Percentiles rank a stretch among this genome's conserved stretches.
phyloP scores from a whole-genome alignment of 2,797 vertebrate species.

The Mastacembelus armatus region DNA sequence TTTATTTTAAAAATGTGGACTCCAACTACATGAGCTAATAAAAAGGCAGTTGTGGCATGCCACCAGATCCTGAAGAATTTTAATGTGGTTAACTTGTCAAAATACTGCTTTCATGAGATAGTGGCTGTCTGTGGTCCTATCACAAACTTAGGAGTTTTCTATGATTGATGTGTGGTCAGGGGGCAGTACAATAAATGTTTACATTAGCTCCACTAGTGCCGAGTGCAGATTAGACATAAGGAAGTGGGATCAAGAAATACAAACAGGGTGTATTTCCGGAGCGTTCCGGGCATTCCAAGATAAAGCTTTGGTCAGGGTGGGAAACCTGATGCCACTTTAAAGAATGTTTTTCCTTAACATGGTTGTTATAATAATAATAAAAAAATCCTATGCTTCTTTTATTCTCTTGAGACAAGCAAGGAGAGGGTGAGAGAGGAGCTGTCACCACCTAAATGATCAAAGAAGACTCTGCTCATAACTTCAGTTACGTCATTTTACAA shows the following conservation, averaged over 20 bases:
- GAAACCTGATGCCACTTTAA: constrained; percentile 77
- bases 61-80: constrained; percentile 68
- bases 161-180: constrained; percentile 70
- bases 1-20: constrained; percentile 44
- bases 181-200: constrained; percentile 76
- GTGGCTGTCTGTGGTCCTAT: constrained; percentile 57
- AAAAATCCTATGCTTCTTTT: constrained; percentile 50
- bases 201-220: constrained; percentile 66
- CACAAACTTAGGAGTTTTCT: constrained; percentile 38
- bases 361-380: constrained; percentile 63
- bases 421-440: constrained; percentile 57
- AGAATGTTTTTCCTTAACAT: constrained; percentile 63
- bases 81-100: constrained; percentile 76
- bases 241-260: constrained; percentile 72
- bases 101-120: constrained; percentile 63
- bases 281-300: constrained; percentile 70
- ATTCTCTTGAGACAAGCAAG: constrained; percentile 35
- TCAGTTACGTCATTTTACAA: constrained; percentile 60
- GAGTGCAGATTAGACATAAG: constrained; percentile 69
- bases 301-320: constrained; percentile 66
- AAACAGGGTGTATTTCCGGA: constrained; percentile 76
- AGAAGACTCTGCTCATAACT: constrained; percentile 49
- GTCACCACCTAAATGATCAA: constrained; percentile 74
- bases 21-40: constrained; percentile 49
- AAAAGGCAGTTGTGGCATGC: constrained; percentile 61